A percentile compares a stretch with the other conserved stretches of the same genome.
phyloP scores from a whole-genome alignment of 2,888 invertebrate species.

The Xylota sylvarum region DNA sequence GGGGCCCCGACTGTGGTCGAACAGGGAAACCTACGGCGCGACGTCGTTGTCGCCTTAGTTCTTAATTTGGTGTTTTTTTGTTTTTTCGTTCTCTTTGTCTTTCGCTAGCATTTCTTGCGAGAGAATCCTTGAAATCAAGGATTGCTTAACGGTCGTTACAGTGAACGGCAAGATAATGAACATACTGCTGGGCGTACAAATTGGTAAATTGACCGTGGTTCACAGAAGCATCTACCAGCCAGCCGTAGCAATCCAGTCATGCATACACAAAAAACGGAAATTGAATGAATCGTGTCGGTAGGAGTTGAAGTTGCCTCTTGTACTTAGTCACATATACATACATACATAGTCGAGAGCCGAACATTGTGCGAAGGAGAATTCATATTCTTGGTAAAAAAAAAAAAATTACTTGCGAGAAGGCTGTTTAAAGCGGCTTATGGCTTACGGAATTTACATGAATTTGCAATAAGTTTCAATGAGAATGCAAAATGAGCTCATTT shows the following conservation, averaged over 20 bases:
- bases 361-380: background rate
- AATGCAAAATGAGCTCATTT: constrained; percentile 17
- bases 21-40: constrained; percentile 1
- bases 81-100: background rate
- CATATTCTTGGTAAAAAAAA: background rate
- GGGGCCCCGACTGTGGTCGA: constrained; percentile 13
- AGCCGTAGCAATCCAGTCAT: constrained; percentile 28
- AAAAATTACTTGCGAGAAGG: constrained; percentile 1
- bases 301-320: background rate
- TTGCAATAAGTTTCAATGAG: constrained; percentile 32
- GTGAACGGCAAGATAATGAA: constrained; percentile 47
- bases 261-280: constrained; percentile 36
- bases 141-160: background rate
- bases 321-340: background rate
- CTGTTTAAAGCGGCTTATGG: constrained; percentile 21
- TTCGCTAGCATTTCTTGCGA: background rate
- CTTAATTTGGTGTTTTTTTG: background rate
- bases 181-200: constrained; percentile 43
- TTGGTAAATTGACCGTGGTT: constrained; percentile 54
- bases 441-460: constrained; percentile 32
- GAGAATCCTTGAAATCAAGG: constrained; percentile 46
- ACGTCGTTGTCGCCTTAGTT: constrained; percentile 21
- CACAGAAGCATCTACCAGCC: background rate
- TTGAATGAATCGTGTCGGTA: background rate
- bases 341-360: background rate